Percentiles rank a stretch among this genome's conserved stretches.
Evolutionary conservation across 2,888 invertebrate species (phyloP).

Genomic region (Drosophila quinaria): DNA sequence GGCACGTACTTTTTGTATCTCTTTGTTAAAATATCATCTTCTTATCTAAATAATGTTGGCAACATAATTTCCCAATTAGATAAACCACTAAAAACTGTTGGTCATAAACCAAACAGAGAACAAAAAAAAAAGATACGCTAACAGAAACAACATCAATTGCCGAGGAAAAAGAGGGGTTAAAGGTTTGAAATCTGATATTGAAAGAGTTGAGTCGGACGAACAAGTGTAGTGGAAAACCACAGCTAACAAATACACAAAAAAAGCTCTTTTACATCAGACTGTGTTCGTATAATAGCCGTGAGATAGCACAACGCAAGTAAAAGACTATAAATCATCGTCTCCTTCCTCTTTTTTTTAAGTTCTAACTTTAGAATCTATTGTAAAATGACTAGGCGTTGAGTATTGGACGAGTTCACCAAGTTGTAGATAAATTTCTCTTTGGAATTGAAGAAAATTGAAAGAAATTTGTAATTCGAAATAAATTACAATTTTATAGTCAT

Average conservation of each 20-base stretch:
- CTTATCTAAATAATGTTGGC: slow-evolving; percentile 30
- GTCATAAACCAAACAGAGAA: slow-evolving; percentile 20
- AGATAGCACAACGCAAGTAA: slow-evolving; percentile 37
- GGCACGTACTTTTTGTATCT: slow-evolving; percentile 36
- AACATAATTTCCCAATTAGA: slow-evolving; percentile 69
- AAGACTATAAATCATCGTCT: slow-evolving; percentile 43
- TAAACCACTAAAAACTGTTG: slow-evolving; percentile 40
- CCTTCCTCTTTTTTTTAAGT: background rate
- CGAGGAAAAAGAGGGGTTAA: background rate
- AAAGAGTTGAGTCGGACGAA: slow-evolving; percentile 27
- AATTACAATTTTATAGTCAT: background rate
- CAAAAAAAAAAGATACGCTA: slow-evolving; percentile 4
- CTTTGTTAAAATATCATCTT: slow-evolving; percentile 29
- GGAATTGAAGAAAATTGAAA: background rate
- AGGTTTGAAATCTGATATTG: slow-evolving; percentile 42
- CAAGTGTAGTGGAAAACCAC: slow-evolving; percentile 57
- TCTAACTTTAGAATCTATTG: background rate
- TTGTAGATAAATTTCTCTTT: background rate
- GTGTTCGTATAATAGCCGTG: slow-evolving; percentile 53
- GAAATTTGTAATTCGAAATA: background rate
- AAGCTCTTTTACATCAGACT: background rate
- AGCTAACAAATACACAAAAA: slow-evolving; percentile 16
- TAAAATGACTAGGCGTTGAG: background rate
- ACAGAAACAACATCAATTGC: slow-evolving; percentile 13
- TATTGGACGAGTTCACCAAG: background rate